Evolutionary conservation across 2,113 vertebrate genomes (phyloP).

Genomic region (Phainopepla nitens): DNA sequence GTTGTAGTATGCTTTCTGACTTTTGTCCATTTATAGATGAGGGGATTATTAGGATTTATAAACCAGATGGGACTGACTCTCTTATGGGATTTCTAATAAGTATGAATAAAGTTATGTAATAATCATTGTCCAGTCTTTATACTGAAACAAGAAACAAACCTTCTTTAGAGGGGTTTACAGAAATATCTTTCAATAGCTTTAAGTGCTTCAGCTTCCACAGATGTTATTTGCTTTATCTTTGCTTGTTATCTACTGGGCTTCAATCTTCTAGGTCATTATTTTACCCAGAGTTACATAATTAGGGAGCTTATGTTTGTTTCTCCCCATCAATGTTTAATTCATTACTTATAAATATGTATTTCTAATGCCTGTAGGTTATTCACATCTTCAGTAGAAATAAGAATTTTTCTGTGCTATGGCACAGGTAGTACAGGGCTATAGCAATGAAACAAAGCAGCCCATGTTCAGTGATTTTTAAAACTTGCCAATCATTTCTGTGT

Average conservation of each 20-base stretch:
- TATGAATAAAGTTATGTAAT: neutral
- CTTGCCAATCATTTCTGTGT: neutral
- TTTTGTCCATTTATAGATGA: neutral
- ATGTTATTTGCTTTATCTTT: neutral
- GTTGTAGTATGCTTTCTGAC: neutral
- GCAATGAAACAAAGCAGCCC: neutral
- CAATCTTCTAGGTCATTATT: neutral
- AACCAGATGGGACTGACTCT: neutral
- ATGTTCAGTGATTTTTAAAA: neutral
- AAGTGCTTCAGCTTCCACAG: neutral
- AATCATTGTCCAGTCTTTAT: neutral
- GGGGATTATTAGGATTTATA: neutral
- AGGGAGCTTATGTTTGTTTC: neutral
- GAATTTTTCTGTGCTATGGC: neutral
- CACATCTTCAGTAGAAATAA: neutral
- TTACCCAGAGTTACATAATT: neutral
- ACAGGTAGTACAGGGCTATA: neutral
- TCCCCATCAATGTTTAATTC: neutral
- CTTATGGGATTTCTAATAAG: neutral
- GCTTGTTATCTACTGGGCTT: neutral
- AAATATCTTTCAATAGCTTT: neutral
- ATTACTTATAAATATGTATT: slow-evolving; percentile 12
- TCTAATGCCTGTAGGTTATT: neutral
- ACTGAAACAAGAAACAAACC: neutral
- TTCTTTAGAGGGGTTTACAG: neutral